Evolutionary conservation across 92 coral and sea anemone species (phyloP).

Genomic region (Phenganax marumi): DNA sequence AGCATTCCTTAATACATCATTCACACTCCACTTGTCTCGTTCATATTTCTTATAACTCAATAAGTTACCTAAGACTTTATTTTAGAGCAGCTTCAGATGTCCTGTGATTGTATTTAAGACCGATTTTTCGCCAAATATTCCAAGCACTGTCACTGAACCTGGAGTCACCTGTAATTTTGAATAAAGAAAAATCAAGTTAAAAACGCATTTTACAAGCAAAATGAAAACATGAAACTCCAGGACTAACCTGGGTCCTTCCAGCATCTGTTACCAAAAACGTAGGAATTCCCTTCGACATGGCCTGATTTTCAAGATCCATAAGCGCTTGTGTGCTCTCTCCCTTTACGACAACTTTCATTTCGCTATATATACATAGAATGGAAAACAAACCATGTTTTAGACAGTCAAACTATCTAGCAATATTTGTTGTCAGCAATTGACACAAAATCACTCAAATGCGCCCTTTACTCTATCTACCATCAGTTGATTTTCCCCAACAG

Average conservation of each 20-base stretch:
- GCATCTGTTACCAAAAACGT: slow-evolving; percentile 80
- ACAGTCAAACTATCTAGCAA: too few species aligned
- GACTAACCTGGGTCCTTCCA: slow-evolving; percentile 80
- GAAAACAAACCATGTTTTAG: not conserved
- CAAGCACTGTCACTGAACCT: slow-evolving; percentile 83
- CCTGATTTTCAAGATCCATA: slow-evolving; percentile 70
- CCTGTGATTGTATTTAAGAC: slow-evolving; percentile 24
- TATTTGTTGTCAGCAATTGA: not conserved
- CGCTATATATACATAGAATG: slow-evolving; percentile 45
- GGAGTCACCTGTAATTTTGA: slow-evolving; percentile 63
- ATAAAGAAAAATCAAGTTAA: slow-evolving; percentile 1
- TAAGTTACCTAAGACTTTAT: not conserved
- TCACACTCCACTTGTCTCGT: too few species aligned
- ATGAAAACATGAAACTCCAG: too few species aligned
- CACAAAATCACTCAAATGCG: not conserved
- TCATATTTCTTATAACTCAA: too few species aligned
- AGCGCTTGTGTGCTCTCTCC: slow-evolving; percentile 74
- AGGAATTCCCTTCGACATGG: slow-evolving; percentile 61
- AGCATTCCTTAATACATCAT: too few species aligned
- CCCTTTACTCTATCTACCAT: too few species aligned
- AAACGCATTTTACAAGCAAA: not conserved
- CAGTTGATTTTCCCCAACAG: too few species aligned
- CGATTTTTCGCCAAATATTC: slow-evolving; percentile 61
- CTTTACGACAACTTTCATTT: slow-evolving; percentile 68
- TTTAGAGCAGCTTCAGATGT: slow-evolving; percentile 12